These are phyloP conservation scores for Cheirogaleus major DNA, from an alignment of 2,797 vertebrate genomes.

Conservation along the genomic window DNA sequence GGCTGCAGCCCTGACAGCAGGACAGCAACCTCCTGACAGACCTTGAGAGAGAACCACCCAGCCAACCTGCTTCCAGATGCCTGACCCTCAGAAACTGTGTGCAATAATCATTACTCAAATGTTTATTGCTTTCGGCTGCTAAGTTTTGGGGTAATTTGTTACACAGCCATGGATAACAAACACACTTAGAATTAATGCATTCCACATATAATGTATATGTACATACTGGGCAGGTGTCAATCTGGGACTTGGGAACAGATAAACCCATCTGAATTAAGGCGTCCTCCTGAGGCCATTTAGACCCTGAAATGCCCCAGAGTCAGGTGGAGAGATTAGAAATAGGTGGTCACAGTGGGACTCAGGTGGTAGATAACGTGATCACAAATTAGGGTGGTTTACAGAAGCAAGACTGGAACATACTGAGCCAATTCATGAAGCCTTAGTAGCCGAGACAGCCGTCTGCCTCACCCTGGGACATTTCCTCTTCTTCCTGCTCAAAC, in stretches of 20 bases:
- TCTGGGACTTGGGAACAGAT: neutral
- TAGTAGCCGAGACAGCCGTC: neutral
- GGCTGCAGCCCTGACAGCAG: neutral
- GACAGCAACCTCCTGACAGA: neutral
- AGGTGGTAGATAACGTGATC: neutral
- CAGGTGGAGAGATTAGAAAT: neutral
- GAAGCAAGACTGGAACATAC: neutral
- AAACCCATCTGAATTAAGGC: neutral
- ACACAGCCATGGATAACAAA: neutral
- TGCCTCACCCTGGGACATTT: neutral
- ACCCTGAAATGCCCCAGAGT: neutral
- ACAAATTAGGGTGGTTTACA: neutral
- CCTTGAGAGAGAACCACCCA: neutral
- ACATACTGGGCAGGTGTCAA: neutral
- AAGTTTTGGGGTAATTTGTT: neutral
- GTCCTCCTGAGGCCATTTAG: neutral
- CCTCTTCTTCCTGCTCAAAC: neutral
- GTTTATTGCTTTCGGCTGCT: neutral
- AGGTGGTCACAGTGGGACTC: neutral
- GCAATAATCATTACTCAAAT: neutral
- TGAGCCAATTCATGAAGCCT: neutral
- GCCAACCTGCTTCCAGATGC: neutral
- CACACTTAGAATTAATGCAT: neutral
- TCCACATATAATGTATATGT: no score
- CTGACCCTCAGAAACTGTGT: neutral